Evolutionary conservation across 2,797 vertebrate species (phyloP), one percentile per base, ranked within the genome.

Genomic region (Morelia viridis): DNA sequence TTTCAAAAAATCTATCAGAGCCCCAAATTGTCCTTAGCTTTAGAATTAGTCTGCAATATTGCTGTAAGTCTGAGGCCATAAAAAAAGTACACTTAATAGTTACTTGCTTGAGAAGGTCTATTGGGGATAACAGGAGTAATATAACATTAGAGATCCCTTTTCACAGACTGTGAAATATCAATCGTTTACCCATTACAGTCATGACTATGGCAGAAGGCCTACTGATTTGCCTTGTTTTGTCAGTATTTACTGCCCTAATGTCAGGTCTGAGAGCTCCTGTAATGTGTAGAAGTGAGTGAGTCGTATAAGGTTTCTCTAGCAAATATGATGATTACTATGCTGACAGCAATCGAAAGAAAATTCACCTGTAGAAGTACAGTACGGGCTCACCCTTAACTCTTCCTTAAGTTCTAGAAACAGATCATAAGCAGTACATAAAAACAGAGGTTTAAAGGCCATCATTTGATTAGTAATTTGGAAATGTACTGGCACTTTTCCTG

Each of bases 241-340:
- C 76, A 85, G 64, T 89, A 87, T 31, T 56, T 64, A 4, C 86
- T 92, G 87, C 28, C 61, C 46, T 92, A 31, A 10, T 92, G 87
- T 92, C 71, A 89, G 56, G 61, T 24, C 87, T 85, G 71, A 92
- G 76, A 53, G 50, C 58, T 85, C 56, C 10, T 9, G 10, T 84
- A 92, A 88, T 83, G 60, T 4, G 24, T 41, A 64, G n/a, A 57
- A 88, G 9, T 56, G 58, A 62, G 71, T 56, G 46, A 62, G 31
- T 2, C 24, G 4, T 65, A 83, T 28, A 62, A 92, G 5, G 15
- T 88, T 53, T 84, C 31, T 65, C 68, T 28, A 84, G 1, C 53
- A 89, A 89, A 89, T 92, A 64, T 68, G 50, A 84, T 83, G 15
- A 92, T 89, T 64, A 58, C 58, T 57, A 57, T 60, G 56, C 24